These are phyloP conservation scores for Caenorhabditis elegans DNA, from an alignment of 1,140 invertebrate species.

Conservation along the genomic window DNA sequence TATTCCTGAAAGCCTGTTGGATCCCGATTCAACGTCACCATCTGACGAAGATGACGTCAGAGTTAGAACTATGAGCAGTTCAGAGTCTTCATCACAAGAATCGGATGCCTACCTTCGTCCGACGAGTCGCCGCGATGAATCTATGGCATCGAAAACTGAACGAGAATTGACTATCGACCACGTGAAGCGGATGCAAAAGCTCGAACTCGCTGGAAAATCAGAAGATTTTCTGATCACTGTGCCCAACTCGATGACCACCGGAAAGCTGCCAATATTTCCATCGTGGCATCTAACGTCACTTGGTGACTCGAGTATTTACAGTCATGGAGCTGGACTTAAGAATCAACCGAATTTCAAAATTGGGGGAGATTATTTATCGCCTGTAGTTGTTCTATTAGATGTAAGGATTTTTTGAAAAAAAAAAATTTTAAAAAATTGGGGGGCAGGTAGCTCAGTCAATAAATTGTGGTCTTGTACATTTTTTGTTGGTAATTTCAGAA, in stretches of 20 bases:
- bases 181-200: not conserved
- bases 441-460: no score
- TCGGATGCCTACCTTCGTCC: not conserved
- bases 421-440: no score
- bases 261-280: slow-evolving; percentile 79
- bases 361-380: slow-evolving; percentile 85
- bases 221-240: not conserved
- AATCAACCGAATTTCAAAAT: slow-evolving; percentile 80
- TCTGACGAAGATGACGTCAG: not conserved
- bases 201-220: not conserved
- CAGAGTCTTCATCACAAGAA: not conserved
- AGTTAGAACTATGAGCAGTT: not conserved
- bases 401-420: no score
- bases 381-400: slow-evolving; percentile 87
- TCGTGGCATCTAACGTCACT: slow-evolving; percentile 89
- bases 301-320: slow-evolving; percentile 85
- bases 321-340: slow-evolving; percentile 77
- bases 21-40: not conserved
- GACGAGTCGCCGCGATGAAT: not conserved
- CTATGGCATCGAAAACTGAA: not conserved
- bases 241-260: not conserved
- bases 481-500: no score
- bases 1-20: not conserved
- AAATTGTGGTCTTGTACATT: no score
- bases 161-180: not conserved